Percentiles rank a stretch among this genome's conserved stretches.
Evolutionary conservation across 2,888 invertebrate genomes (phyloP).

Genomic region (Tiliacea aurago): DNA sequence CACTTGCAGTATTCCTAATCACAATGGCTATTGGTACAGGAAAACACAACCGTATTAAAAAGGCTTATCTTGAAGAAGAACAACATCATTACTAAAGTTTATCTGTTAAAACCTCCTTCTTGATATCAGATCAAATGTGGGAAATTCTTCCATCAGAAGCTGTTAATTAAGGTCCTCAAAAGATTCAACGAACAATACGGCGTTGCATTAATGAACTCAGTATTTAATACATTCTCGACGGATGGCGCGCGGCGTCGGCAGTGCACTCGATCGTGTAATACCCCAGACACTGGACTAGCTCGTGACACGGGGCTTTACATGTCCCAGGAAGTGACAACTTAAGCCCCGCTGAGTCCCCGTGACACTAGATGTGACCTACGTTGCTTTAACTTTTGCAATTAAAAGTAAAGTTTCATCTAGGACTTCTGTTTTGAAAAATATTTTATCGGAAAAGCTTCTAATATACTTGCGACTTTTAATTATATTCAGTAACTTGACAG

Average conservation of each 20-base stretch:
- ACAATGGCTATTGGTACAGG: not conserved
- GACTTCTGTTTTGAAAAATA: not conserved
- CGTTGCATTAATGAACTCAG: conserved; percentile 24
- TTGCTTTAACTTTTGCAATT: conserved; percentile 55
- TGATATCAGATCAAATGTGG: not conserved
- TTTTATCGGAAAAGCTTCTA: not conserved
- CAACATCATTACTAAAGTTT: not conserved
- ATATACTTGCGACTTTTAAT: not conserved
- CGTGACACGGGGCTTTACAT: conserved; percentile 70
- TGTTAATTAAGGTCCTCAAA: conserved; percentile 11
- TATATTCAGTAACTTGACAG: not conserved
- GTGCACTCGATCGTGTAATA: conserved; percentile 65
- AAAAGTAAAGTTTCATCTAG: conserved; percentile 21
- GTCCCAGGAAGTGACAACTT: conserved; percentile 71
- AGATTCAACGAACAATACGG: not conserved
- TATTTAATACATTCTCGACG: conserved; percentile 57
- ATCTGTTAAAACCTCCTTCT: not conserved
- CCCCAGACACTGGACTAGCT: conserved; percentile 64
- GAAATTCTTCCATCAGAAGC: too few relatives aligned
- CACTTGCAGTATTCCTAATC: not conserved
- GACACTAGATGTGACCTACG: conserved; percentile 56
- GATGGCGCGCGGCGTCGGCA: conserved; percentile 29
- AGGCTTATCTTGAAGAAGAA: not conserved
- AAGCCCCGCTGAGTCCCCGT: conserved; percentile 62
- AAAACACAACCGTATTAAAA: not conserved